phyloP scores from a whole-genome alignment of 2,888 invertebrate genomes.

The Schizotus pectinicornis region DNA sequence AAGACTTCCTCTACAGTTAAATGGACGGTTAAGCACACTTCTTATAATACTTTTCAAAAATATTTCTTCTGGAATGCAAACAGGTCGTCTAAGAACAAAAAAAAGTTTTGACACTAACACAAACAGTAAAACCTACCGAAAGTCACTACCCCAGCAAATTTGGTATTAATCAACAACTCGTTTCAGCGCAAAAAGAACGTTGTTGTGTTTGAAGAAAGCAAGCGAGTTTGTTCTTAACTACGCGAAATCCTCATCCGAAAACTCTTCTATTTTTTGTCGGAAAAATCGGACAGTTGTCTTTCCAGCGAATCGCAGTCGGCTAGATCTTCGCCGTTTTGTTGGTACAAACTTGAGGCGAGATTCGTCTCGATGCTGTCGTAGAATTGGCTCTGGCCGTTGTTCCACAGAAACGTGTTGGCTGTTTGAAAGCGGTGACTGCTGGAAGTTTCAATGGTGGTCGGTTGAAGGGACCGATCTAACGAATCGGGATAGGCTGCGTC shows the following conservation, averaged over 20 bases:
- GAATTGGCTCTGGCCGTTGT: conserved; percentile 57
- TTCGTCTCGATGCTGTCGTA: conserved; percentile 73
- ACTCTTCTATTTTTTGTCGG: conserved; percentile 38
- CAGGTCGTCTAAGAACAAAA: background rate
- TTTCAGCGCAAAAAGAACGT: too few relatives aligned
- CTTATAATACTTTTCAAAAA: conserved; percentile 1
- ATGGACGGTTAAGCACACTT: conserved; percentile 12
- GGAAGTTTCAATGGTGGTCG: conserved; percentile 37
- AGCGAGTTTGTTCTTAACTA: conserved; percentile 11
- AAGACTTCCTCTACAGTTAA: conserved; percentile 15
- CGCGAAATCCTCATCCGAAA: background rate
- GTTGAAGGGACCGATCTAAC: conserved; percentile 56
- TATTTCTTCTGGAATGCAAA: conserved; percentile 1
- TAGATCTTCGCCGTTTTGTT: conserved; percentile 61
- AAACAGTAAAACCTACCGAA: too few relatives aligned
- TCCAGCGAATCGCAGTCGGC: conserved; percentile 67
- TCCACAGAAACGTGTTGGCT: conserved; percentile 65
- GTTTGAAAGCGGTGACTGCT: conserved; percentile 54
- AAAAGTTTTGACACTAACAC: background rate
- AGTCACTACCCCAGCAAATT: background rate
- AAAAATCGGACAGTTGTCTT: conserved; percentile 50
- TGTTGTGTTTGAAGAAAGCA: too few relatives aligned
- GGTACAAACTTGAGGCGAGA: conserved; percentile 58
- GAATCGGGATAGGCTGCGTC: conserved; percentile 60
- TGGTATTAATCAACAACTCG: background rate